A percentile compares a stretch with the other conserved stretches of the same genome.
phyloP scores from a whole-genome alignment of 2,888 invertebrate genomes.

The Melanargia galathea region DNA sequence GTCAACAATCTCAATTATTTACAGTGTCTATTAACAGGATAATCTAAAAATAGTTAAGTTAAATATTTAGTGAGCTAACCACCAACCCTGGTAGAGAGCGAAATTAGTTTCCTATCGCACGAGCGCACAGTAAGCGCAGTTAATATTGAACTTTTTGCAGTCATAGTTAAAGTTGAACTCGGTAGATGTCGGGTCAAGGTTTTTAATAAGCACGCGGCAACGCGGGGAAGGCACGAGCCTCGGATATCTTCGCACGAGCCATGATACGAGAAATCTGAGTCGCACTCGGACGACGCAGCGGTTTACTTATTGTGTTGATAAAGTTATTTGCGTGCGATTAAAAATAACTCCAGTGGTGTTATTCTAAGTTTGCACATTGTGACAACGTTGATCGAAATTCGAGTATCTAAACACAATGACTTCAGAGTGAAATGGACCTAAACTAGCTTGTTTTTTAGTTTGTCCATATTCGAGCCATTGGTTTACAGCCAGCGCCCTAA shows the following conservation, averaged over 20 bases:
- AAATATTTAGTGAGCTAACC: neutral
- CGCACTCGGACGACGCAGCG: neutral
- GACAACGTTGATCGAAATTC: too few relatives aligned
- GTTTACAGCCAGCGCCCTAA: too few relatives aligned
- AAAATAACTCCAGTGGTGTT: too few relatives aligned
- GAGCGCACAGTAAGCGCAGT: slow-evolving; percentile 27
- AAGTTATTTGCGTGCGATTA: neutral
- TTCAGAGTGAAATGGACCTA: too few relatives aligned
- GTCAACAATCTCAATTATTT: neutral
- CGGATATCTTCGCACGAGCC: neutral
- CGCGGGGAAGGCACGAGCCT: neutral
- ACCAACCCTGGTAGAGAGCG: slow-evolving; percentile 59
- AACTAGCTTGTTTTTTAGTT: too few relatives aligned
- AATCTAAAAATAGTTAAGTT: neutral
- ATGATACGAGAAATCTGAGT: neutral
- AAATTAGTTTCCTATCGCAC: slow-evolving; percentile 68
- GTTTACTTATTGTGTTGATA: neutral
- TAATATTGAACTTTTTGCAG: slow-evolving; percentile 53
- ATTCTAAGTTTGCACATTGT: too few relatives aligned
- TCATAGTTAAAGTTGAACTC: slow-evolving; percentile 55
- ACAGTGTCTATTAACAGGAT: neutral
- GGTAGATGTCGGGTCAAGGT: slow-evolving; percentile 44
- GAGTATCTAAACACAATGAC: too few relatives aligned
- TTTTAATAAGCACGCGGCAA: slow-evolving; percentile 52
- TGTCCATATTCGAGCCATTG: too few relatives aligned